phyloP scores from a whole-genome alignment of 2,113 vertebrate species.

The Alethe diademata region DNA sequence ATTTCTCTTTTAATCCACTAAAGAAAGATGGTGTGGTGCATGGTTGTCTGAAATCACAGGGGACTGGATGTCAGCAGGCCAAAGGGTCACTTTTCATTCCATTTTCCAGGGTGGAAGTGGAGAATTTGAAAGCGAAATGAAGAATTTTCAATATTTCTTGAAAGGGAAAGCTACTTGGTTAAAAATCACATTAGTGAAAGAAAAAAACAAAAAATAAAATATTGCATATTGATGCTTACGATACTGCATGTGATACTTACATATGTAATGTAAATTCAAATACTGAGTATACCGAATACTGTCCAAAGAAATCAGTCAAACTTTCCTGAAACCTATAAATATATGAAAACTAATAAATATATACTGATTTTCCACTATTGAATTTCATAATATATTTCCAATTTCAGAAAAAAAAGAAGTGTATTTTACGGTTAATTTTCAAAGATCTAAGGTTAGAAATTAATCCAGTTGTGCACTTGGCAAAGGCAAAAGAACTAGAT shows the following conservation, averaged over 20 bases:
- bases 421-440: background rate
- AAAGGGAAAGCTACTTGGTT: background rate
- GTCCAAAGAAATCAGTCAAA: background rate
- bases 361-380: background rate
- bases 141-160: background rate
- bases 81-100: background rate
- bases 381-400: background rate
- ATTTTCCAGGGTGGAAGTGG: background rate
- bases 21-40: background rate
- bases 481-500: background rate
- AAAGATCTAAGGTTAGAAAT: background rate
- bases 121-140: background rate
- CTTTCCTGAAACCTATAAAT: background rate
- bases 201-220: background rate
- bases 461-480: background rate
- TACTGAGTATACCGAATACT: background rate
- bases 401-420: background rate
- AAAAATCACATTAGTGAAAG: background rate
- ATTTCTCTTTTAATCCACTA: background rate
- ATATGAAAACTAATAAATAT: background rate
- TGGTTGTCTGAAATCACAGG: background rate
- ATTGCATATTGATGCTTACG: background rate
- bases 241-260: background rate
- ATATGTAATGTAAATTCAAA: background rate
- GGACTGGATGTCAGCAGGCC: background rate